Evolutionary conservation across 2,113 vertebrate species (phyloP), one percentile per base, ranked within the genome.

Genomic region (Macroglossus sobrinus): DNA sequence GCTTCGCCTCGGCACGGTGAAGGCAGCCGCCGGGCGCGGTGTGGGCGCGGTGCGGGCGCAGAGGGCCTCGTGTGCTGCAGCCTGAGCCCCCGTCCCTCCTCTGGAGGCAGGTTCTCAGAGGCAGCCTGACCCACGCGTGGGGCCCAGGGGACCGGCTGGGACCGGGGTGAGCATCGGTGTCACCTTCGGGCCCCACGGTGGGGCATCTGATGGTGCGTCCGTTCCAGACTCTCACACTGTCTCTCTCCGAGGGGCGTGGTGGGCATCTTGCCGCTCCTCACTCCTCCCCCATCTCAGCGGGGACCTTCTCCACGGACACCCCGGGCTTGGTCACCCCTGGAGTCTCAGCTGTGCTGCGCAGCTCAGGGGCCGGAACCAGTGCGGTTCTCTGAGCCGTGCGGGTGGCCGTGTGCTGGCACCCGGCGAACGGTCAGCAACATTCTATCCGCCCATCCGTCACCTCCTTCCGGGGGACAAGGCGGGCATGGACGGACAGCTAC

Each of bases 31-130:
- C 53, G 4, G 38, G 57, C 40, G 7, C 3, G n/a, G n/a, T n/a
- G n/a, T n/a, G 47, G 74, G 69, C 33, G 1, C 3, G 12, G 15
- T 24, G 0, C 0, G 1, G 12, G 7, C 63, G 9, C 0, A 2
- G 64, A 57, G 59, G 59, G 24, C 53, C 47, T 8, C 28, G 38
- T 8, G 35, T 0, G 3, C 30, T 1, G 57, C n/a, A 14, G 28
- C 33, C 5, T 3, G 16, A 14, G 57, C 30, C 8, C 4, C 45
- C 21, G 2, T 24, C 12, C 21, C 13, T 43, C 66, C 38, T 50
- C 47, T 6, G 3, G 90, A 45, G 64, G 10, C 2, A 16, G 30
- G 53, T 3, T 0, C 84, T 88, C 19, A 35, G 72, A 53, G 26
- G 30, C 3, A 0, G 33, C 43, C 64, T 94, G 0, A 0, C 35